Conservation (phyloP, 2,888 invertebrate genomes). For the Bimastos eiseni region DNA sequence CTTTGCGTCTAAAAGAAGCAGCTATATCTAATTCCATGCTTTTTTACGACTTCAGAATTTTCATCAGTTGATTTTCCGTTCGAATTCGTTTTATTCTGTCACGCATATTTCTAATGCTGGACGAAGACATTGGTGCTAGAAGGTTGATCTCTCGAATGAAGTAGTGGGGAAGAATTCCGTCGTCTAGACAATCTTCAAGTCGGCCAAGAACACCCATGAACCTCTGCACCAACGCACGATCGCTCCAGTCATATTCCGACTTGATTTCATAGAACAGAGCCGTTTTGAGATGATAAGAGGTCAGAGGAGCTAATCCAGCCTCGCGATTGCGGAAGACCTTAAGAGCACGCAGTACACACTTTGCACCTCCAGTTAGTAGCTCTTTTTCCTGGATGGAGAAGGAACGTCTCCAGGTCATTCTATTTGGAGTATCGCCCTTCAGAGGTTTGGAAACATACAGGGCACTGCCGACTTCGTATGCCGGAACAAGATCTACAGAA, state of each 20-base stretch:
- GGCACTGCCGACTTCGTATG: not conserved
- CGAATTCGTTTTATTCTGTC: not conserved
- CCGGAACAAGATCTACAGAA: not conserved
- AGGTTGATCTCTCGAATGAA: not conserved
- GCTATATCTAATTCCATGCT: not conserved
- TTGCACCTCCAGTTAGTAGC: not conserved
- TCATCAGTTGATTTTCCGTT: not conserved
- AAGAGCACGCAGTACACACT: constrained; percentile 30
- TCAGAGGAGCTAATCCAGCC: not conserved
- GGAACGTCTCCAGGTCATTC: constrained; percentile 1
- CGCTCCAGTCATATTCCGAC: not conserved
- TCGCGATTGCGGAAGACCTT: constrained; percentile 29
- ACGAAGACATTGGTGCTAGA: not conserved
- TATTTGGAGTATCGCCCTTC: not conserved
- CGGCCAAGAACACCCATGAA: not conserved
- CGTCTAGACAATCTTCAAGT: not conserved
- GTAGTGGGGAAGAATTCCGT: not conserved
- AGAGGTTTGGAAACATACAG: not conserved
- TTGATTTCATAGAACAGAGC: not conserved
- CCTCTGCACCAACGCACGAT: not conserved
- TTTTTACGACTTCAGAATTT: constrained; percentile 9
- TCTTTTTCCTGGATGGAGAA: too few relatives aligned
- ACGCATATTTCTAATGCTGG: not conserved
- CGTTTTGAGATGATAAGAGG: constrained; percentile 29
- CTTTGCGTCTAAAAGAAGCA: too few relatives aligned